phyloP scores from a whole-genome alignment of 2,113 vertebrate genomes.

The Eudyptes chrysolophus region DNA sequence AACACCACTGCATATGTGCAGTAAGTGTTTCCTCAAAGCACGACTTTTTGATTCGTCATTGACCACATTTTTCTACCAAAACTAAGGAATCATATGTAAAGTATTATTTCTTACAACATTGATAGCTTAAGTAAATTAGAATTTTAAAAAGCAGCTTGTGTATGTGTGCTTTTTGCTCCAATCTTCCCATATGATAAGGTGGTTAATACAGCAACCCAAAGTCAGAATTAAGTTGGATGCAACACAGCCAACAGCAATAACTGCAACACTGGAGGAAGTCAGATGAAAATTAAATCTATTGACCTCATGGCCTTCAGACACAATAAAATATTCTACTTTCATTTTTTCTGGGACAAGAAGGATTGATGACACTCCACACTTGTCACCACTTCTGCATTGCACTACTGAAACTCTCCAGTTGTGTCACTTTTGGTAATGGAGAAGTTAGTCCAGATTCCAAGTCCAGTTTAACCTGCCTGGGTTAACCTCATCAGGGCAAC shows the following conservation, averaged over 20 bases:
- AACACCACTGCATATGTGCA: rapidly evolving
- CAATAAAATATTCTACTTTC: not conserved
- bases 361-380: not conserved
- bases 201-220: not conserved
- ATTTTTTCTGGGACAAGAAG: not conserved
- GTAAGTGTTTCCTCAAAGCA: not conserved
- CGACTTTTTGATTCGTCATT: rapidly evolving
- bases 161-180: not conserved
- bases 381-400: not conserved
- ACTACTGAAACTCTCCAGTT: not conserved
- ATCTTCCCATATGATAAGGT: not conserved
- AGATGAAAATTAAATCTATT: not conserved
- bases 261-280: not conserved
- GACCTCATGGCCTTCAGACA: not conserved
- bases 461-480: not conserved
- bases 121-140: not conserved
- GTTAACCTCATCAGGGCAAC: not conserved
- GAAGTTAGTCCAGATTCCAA: not conserved
- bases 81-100: not conserved
- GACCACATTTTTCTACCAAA: not conserved
- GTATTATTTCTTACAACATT: not conserved
- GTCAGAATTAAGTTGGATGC: not conserved
- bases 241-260: not conserved
- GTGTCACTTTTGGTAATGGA: not conserved
- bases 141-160: not conserved